These are phyloP conservation scores for Microchrysa polita DNA, from an alignment of 2,888 invertebrate genomes.

Conservation along the genomic window DNA sequence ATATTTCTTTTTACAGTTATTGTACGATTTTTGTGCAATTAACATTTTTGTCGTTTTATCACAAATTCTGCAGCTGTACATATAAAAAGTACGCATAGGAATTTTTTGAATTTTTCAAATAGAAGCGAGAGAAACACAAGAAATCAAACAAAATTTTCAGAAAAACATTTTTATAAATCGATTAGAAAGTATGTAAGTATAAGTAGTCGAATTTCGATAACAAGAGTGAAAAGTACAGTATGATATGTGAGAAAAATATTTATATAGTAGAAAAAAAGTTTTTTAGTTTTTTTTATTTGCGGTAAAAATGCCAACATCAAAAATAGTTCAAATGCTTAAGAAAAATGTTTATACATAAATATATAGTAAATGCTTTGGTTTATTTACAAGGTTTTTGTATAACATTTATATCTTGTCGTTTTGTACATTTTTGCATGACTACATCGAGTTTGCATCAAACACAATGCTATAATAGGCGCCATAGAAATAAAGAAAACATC, in stretches of 20 bases:
- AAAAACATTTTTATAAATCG: too few relatives aligned
- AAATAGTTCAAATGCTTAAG: neutral
- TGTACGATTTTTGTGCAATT: too few relatives aligned
- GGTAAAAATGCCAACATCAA: conserved; percentile 23
- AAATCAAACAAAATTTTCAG: neutral
- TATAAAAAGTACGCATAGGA: too few relatives aligned
- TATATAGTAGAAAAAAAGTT: neutral
- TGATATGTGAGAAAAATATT: conserved; percentile 5
- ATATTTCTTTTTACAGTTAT: too few relatives aligned
- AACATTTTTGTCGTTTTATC: too few relatives aligned
- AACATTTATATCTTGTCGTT: neutral
- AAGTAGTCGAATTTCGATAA: conserved; percentile 10
- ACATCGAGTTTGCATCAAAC: conserved; percentile 29
- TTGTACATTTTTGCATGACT: conserved; percentile 29
- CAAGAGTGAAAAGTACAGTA: conserved; percentile 25
- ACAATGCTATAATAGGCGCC: conserved; percentile 36
- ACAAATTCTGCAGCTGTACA: too few relatives aligned
- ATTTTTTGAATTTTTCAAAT: too few relatives aligned
- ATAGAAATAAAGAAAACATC: conserved; percentile 24
- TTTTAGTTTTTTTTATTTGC: conserved; percentile 24
- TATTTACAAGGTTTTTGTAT: conserved; percentile 34
- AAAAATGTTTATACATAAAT: conserved; percentile 34
- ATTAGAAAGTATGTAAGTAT: too few relatives aligned
- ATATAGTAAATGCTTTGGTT: conserved; percentile 22
- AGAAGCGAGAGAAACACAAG: too few relatives aligned